Base-by-base conservation (phyloP, 2,888 invertebrate genomes). In the Tachystola acroxantha region DNA sequence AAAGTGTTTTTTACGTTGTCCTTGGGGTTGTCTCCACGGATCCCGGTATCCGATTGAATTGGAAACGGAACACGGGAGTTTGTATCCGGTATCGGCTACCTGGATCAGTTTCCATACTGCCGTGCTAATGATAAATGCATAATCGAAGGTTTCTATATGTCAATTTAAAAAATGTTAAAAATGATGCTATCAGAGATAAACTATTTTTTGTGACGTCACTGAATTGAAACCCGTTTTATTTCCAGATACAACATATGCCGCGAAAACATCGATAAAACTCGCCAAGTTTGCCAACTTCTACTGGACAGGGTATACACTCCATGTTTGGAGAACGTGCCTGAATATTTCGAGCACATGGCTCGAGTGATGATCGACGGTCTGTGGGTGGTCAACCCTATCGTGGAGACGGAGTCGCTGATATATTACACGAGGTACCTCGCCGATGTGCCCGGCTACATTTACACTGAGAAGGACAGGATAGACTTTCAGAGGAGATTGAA, bases 201-300 rank as follows among this genome's bases (percentile, higher is more conserved):
- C n/a, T n/a, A n/a, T n/a, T n/a, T n/a, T n/a, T n/a, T n/a, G n/a
- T n/a, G n/a, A n/a, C n/a, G n/a, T n/a, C n/a, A n/a, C n/a, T n/a
- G n/a, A n/a, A n/a, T n/a, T n/a, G n/a, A n/a, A n/a, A n/a, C n/a
- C n/a, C n/a, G n/a, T n/a, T n/a, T n/a, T 6, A 16, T 27, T 27
- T 10, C 1, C 65, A 92, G 93, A 50, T 94, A 91, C 66, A 94
- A 94, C 63, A 78, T 94, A 2, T 93, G 93, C 58, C 88, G 89
- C 2, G 84, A 86, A 1, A 89, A 89, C 4, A 81, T 90, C 33
- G 84, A 87, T 0, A 92, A 93, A 58, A 92, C 94, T 0, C 88
- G 79, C 12, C 78, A 85, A 34, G 88, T 91, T 0, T 92, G 91
- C 50, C 81, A 88, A 11, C 59, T 88, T 24, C 63, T 93, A 0